These are phyloP conservation scores for Hoplostethus mediterraneus DNA, from an alignment of 2,797 vertebrate genomes.

Conservation along the genomic window DNA sequence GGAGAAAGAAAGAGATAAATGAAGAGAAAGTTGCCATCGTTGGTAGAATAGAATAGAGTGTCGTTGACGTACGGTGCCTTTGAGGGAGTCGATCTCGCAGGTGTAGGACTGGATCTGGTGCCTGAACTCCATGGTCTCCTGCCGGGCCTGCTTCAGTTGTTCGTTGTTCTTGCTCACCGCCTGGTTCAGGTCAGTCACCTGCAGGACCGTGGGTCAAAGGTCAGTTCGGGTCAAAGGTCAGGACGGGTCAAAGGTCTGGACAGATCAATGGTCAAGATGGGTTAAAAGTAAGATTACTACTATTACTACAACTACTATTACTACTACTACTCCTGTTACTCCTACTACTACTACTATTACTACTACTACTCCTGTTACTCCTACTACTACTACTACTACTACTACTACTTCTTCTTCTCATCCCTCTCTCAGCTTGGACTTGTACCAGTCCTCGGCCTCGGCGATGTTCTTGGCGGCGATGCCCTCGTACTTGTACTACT, in stretches of 20 bases:
- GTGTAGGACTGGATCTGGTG: slow-evolving; percentile 99
- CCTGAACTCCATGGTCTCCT: slow-evolving; percentile 96
- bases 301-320: no score
- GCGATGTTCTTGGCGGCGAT: slow-evolving; percentile 96
- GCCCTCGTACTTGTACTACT: slow-evolving; percentile 89
- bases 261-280: not conserved
- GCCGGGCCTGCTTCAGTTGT: slow-evolving; percentile 91
- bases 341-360: no score
- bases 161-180: slow-evolving; percentile 96
- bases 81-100: slow-evolving; percentile 97
- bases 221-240: slow-evolving; percentile 71
- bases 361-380: no score
- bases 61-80: slow-evolving; percentile 91
- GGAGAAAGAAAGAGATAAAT: no score
- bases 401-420: no score
- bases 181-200: slow-evolving; percentile 97
- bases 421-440: slow-evolving; percentile 69
- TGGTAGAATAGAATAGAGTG: not conserved
- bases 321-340: no score
- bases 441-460: slow-evolving; percentile 89
- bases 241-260: slow-evolving; percentile 35
- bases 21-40: no score
- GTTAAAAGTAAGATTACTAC: no score
- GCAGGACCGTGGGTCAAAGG: slow-evolving; percentile 64
- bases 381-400: no score